These are phyloP conservation scores for Cervus canadensis DNA, from an alignment of 2,113 vertebrate species.

Conservation along the genomic window DNA sequence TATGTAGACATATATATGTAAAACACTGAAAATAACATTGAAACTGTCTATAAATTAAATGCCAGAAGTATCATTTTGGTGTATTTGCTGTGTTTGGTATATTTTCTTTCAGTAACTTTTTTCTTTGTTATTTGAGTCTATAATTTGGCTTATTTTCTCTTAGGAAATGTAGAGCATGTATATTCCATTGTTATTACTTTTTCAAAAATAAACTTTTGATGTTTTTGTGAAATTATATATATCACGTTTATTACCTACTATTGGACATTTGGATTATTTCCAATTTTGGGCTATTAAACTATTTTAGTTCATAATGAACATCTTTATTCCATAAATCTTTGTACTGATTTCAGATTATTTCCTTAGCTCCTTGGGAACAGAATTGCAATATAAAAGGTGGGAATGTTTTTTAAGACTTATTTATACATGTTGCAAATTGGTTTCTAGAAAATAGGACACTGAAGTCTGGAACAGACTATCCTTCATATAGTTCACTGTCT, in stretches of 20 bases:
- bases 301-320: background rate
- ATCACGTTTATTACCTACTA: background rate
- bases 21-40: background rate
- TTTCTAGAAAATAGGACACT: background rate
- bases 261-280: background rate
- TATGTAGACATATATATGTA: background rate
- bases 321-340: background rate
- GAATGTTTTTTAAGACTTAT: background rate
- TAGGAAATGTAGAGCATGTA: background rate
- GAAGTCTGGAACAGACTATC: background rate
- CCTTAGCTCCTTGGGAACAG: background rate
- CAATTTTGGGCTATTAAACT: background rate
- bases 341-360: background rate
- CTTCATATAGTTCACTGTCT: background rate
- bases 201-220: background rate
- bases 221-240: background rate
- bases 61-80: background rate
- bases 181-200: background rate
- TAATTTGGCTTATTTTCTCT: background rate
- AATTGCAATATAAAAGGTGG: background rate
- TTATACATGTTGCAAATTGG: background rate
- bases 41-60: background rate
- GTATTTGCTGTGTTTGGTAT: background rate
- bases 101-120: background rate
- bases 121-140: background rate